Evolutionary conservation across 2,888 invertebrate species (phyloP), one percentile per base, ranked within the genome.

Genomic region (Drosophila acutilabella): DNA sequence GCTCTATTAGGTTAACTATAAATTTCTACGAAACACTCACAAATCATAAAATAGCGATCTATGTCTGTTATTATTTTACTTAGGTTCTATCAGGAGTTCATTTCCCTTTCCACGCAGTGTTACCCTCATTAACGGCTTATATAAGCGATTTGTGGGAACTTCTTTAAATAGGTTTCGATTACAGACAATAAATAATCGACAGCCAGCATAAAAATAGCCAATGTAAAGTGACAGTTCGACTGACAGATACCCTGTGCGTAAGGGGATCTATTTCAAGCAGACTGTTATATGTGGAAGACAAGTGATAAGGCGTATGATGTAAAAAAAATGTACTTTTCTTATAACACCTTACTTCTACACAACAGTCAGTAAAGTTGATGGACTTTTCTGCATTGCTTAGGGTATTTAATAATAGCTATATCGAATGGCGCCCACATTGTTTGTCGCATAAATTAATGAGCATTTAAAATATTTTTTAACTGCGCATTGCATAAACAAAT

Each of bases 361-460:
- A 13, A 13, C 13, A 13, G 1, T 36, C 13, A 11, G 5, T 36
- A 0, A 4, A 4, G 13, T 44, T 26, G 33, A 45, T 57, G 33
- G 36, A 45, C 56, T 20, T 23, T 2, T n/a, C 23, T 30, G 16
- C 0, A 6, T 16, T 26, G 6, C 30, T 2, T 54, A 44, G 54
- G 54, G 54, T 54, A 54, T 54, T n/a, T 41, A 6, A 40, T 41
- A 20, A n/a, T 42, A 11, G 13, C 5, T 10, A n/a, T 18, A 45
- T 40, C 18, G 38, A 26, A 16, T 40, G 61, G 51, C 47, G 47
- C 65, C 41, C 65, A 52, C 64, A 61, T 61, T n/a, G 30, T 56
- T 38, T 7, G 51, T 14, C 38, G 52, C 18, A 66, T 72, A 66
- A 72, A 67, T 74, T 58, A 74, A 67, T 57, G 61, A 54, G 50